phyloP scores from a whole-genome alignment of 2,113 vertebrate species.

The Proteles cristata region DNA sequence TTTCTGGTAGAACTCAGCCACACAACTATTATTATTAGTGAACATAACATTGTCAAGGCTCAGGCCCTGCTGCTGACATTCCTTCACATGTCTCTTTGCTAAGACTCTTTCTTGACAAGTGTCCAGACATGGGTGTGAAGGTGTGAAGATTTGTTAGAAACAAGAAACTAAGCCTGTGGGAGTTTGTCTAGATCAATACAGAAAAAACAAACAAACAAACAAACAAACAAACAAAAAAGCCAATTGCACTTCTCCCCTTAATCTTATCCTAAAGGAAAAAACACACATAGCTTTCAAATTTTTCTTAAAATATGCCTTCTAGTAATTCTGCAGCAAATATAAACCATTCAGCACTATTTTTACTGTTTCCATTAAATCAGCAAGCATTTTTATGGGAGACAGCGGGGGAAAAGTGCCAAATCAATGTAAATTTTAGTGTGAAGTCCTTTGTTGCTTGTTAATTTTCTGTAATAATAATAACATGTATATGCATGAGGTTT shows the following conservation, averaged over 20 bases:
- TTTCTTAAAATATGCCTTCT: conserved; percentile 63
- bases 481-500: not conserved
- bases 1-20: not conserved
- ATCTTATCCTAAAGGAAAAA: conserved; percentile 9
- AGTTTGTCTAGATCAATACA: not conserved
- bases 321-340: conserved; percentile 69
- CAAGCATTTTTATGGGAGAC: conserved; percentile 59
- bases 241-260: not conserved
- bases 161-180: conserved; percentile 15
- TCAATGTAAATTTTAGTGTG: conserved; percentile 62
- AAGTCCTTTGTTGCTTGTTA: conserved; percentile 56
- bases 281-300: conserved; percentile 27
- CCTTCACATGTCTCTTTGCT: not conserved
- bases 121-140: not conserved
- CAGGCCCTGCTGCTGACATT: not conserved
- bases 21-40: not conserved
- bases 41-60: not conserved
- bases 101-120: conserved; percentile 42
- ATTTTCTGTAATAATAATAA: conserved; percentile 60
- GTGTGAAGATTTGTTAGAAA: conserved; percentile 41
- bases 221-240: not conserved
- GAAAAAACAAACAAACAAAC: not conserved
- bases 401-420: not conserved
- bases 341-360: conserved; percentile 75
- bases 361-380: conserved; percentile 70